A percentile compares a stretch with the other conserved stretches of the same genome.
Conservation (phyloP, 2,888 invertebrate genomes). For the Andricus quercusramuli region DNA sequence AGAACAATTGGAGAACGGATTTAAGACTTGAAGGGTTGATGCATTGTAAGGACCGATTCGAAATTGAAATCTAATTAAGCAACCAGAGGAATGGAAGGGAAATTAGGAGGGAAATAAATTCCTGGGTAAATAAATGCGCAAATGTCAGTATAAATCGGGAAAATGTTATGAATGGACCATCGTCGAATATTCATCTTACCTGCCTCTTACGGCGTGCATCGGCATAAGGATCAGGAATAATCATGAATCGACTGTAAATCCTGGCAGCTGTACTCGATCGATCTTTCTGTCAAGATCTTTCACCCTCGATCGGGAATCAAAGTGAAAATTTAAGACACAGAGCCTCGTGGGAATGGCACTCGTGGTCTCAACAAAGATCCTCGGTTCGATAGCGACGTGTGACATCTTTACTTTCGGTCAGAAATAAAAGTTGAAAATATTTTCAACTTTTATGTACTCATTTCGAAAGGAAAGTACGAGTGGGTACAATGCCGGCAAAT, state of each 20-base stretch:
- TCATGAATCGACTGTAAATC: conserved; percentile 34
- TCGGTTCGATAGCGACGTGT: conserved; percentile 9
- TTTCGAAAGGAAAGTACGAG: background rate
- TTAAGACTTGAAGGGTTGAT: too few relatives aligned
- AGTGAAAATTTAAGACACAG: conserved; percentile 34
- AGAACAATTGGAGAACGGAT: too few relatives aligned
- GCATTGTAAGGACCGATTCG: background rate
- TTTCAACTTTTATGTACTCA: background rate
- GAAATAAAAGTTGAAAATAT: background rate
- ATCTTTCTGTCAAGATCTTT: conserved; percentile 36
- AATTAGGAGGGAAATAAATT: background rate
- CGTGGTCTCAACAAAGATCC: conserved; percentile 22
- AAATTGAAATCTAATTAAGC: conserved; percentile 3
- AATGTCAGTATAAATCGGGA: background rate
- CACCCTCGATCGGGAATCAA: conserved; percentile 24
- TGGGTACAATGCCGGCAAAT: conserved; percentile 13
- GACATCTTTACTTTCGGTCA: conserved; percentile 33
- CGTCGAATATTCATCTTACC: conserved; percentile 21
- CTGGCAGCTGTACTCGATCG: conserved; percentile 15
- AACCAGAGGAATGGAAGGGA: background rate
- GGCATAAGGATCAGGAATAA: conserved; percentile 5
- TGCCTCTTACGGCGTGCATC: background rate
- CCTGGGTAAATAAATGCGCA: background rate
- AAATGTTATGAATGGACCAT: conserved; percentile 3
- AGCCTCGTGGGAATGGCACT: conserved; percentile 32